These are phyloP conservation scores for Apis dorsata DNA, from an alignment of 1,140 invertebrate genomes.

Conservation along the genomic window DNA sequence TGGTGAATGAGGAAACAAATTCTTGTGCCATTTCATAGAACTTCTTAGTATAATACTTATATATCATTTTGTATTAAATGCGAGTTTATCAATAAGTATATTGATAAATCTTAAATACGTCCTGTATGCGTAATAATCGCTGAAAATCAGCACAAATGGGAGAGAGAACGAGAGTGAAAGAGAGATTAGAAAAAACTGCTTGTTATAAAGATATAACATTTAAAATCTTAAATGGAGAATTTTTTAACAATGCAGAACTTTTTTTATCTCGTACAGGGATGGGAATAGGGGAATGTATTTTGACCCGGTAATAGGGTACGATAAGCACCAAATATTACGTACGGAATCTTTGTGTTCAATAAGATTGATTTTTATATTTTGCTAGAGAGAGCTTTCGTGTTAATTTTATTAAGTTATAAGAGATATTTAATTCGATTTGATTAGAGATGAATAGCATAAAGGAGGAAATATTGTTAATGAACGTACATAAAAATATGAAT, in stretches of 20 bases:
- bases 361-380: slow-evolving; percentile 50
- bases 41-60: too few species aligned
- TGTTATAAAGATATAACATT: slow-evolving; percentile 13
- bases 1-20: too few species aligned
- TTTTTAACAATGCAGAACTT: slow-evolving; percentile 15
- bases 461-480: background rate
- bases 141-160: slow-evolving; percentile 21
- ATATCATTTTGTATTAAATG: slow-evolving; percentile 14
- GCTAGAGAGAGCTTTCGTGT: slow-evolving; percentile 14
- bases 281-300: slow-evolving; percentile 19
- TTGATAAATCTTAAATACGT: slow-evolving; percentile 15
- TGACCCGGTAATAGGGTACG: slow-evolving; percentile 47
- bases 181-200: slow-evolving; percentile 3
- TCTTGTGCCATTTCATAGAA: too few species aligned
- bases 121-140: slow-evolving; percentile 16
- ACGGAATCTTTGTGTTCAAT: slow-evolving; percentile 58
- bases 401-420: slow-evolving; percentile 34
- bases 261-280: background rate
- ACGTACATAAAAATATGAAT: background rate
- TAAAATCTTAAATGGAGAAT: background rate
- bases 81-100: slow-evolving; percentile 10
- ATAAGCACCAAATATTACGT: slow-evolving; percentile 53
- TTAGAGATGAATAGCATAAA: too few species aligned
- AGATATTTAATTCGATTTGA: background rate
- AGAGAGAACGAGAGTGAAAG: slow-evolving; percentile 1